Conservation (phyloP, 2,113 vertebrate species). For the Zapornia atra region DNA sequence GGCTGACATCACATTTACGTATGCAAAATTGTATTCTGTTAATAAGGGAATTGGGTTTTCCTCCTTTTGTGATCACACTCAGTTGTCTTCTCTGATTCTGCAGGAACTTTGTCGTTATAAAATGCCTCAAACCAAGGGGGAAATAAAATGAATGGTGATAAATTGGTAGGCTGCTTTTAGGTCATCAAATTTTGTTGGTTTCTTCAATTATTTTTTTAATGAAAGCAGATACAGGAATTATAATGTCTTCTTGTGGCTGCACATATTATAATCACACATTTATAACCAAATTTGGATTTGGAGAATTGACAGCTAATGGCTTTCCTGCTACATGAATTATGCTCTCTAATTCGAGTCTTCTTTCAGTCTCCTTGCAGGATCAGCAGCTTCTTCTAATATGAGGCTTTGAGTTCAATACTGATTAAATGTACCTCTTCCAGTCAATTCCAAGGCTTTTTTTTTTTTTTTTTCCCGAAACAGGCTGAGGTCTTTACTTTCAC, state of each 20-base stretch:
- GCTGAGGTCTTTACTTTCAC: background rate
- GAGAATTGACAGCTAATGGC: background rate
- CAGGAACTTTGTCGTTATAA: background rate
- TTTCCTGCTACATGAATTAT: background rate
- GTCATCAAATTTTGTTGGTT: background rate
- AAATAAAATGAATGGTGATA: background rate
- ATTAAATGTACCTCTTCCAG: background rate
- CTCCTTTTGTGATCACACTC: background rate
- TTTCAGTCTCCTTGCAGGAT: background rate
- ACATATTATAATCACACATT: background rate
- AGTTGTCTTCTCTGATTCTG: background rate
- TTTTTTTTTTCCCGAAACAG: too few species aligned
- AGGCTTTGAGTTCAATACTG: background rate
- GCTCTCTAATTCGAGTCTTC: background rate
- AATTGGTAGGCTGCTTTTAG: background rate
- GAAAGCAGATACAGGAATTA: background rate
- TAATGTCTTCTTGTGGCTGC: background rate
- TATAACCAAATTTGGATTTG: background rate
- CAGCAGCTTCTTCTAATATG: background rate
- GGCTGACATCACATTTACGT: background rate
- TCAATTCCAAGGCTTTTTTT: background rate
- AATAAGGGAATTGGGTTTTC: background rate
- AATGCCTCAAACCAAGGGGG: accelerated
- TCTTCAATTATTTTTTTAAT: background rate
- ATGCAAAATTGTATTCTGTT: background rate